Evolutionary conservation across 23 tunicate genomes (phyloP).

Genomic region (Ciona savignyi): DNA sequence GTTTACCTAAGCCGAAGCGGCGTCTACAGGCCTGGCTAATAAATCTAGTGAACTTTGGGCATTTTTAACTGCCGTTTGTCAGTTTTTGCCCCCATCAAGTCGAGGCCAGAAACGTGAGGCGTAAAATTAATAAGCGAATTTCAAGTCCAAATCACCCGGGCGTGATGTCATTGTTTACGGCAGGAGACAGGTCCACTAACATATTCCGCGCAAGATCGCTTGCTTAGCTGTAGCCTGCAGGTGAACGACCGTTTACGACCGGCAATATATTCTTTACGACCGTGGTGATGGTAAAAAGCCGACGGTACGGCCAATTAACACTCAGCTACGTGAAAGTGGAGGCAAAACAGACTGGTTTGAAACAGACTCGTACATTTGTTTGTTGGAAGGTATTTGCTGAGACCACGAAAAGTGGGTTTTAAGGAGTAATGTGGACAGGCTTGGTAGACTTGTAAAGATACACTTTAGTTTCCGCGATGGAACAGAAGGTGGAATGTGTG

Average conservation of each 20-base stretch:
- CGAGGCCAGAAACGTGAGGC: not conserved
- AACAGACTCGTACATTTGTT: too few species aligned
- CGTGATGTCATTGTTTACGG: not conserved
- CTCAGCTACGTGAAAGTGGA: not conserved
- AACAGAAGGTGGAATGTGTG: too few species aligned
- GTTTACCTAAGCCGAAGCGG: not conserved
- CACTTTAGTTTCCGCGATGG: too few species aligned
- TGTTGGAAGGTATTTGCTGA: too few species aligned
- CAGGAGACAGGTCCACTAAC: not conserved
- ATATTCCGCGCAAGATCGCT: not conserved
- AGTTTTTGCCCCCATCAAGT: not conserved
- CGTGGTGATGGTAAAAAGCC: not conserved
- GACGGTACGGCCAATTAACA: constrained; percentile 1
- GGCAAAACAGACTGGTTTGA: not conserved
- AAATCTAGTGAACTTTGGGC: not conserved
- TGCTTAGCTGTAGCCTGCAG: not conserved
- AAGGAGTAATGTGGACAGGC: too few species aligned
- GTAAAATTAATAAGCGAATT: not conserved
- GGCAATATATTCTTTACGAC: not conserved
- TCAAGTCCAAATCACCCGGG: not conserved
- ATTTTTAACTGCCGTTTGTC: not conserved
- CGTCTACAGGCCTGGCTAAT: not conserved
- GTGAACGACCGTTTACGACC: not conserved
- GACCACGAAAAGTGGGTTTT: too few species aligned
- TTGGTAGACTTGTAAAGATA: too few species aligned